Evolutionary conservation across 2,888 invertebrate species (phyloP), one percentile per base, ranked within the genome.

Genomic region (Thecophora atra): DNA sequence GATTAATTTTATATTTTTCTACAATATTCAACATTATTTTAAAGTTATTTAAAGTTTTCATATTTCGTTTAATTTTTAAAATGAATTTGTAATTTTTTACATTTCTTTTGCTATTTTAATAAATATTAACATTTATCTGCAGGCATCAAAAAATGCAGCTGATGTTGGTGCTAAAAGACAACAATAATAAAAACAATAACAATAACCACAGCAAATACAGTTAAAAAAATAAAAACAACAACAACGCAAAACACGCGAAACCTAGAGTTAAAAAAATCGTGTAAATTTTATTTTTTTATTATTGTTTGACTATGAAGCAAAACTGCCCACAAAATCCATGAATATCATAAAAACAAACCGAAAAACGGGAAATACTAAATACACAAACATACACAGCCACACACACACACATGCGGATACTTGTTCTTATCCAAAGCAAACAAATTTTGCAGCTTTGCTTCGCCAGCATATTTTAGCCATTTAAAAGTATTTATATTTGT

Each of bases 321-420:
- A 66, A 70, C 71, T 66, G 52, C 30, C 66, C 66, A 54, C 60
- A 69, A 69, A 69, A 44, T 69, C 44, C 15, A 28, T 24, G 47
- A 69, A 66, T 30, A 30, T 24, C 5, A 19, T 56, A 24, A 44
- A 37, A 56, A 54, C 37, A 24, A 56, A 21, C n/a, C 2, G 21
- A 54, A 42, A 42, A 17, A n/a, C 47, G 15, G 6, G 4, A 13
- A n/a, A 47, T 11, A 47, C 47, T 17, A n/a, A n/a, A n/a, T 26
- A 28, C 21, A 6, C 44, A 58, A 19, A 44, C 7, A 52, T 1
- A 63, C 17, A 52, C 47, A 63, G 24, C 42, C 17, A 66, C 19
- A 58, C n/a, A 68, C 30, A 56, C 26, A 63, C 62, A 62, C 21
- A 44, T 54, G 52, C 54, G 65, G 28, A 70, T 19, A 13, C 28